Conservation (phyloP, 2,113 vertebrate species). For the Todiramphus saurophagus region DNA sequence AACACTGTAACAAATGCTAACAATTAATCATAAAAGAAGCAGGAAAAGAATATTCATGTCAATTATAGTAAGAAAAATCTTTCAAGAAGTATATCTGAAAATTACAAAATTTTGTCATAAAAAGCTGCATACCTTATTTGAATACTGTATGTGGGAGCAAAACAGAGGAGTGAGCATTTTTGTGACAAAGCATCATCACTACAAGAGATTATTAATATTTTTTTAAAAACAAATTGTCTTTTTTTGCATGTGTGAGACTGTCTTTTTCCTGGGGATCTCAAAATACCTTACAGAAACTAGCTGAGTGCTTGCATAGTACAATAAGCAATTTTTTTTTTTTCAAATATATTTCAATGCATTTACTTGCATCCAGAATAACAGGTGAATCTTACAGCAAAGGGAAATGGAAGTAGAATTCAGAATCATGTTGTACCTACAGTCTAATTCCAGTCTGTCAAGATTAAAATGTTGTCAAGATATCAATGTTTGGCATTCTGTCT, state of each 20-base stretch:
- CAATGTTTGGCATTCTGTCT: not conserved
- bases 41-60: not conserved
- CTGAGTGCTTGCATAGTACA: not conserved
- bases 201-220: not conserved
- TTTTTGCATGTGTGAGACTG: not conserved
- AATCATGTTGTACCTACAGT: not conserved
- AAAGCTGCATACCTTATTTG: not conserved
- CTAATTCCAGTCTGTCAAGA: not conserved
- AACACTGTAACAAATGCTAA: not conserved
- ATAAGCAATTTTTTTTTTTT: not conserved
- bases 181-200: not conserved
- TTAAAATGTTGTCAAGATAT: not conserved
- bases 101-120: not conserved
- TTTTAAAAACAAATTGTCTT: fast-evolving
- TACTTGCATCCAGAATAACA: not conserved
- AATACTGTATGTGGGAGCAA: not conserved
- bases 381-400: not conserved
- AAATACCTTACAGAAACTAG: not conserved
- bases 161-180: not conserved
- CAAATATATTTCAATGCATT: not conserved
- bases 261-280: not conserved
- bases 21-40: not conserved
- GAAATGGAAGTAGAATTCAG: not conserved
- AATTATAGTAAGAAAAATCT: not conserved
- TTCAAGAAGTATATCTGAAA: not conserved